Evolutionary conservation across 2,113 vertebrate species (phyloP).

Genomic region (Nibea coibor): DNA sequence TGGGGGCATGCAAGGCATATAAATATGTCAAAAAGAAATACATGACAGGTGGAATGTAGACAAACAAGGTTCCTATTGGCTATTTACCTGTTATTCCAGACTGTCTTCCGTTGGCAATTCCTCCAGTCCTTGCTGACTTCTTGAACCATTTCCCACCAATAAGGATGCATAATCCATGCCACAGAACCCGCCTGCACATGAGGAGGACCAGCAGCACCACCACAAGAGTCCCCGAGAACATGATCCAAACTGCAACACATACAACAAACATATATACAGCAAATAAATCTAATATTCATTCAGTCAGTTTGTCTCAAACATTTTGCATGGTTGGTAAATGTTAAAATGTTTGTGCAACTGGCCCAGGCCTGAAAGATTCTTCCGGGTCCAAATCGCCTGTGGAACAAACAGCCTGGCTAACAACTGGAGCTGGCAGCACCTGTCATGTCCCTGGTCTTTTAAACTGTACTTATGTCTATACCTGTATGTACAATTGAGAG

Average conservation of each 20-base stretch:
- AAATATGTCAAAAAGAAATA: neutral
- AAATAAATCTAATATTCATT: neutral
- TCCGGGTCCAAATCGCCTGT: too few relatives aligned
- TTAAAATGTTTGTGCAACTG: too few relatives aligned
- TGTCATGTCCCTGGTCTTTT: too few relatives aligned
- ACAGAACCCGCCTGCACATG: slow-evolving; percentile 55
- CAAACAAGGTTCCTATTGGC: neutral
- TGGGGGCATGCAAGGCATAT: neutral
- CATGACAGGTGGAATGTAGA: neutral
- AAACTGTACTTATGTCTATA: too few relatives aligned
- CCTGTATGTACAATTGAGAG: too few relatives aligned
- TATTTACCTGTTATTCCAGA: neutral
- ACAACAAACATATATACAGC: neutral
- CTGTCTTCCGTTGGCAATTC: neutral
- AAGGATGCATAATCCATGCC: slow-evolving; percentile 57
- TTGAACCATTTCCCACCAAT: slow-evolving; percentile 58
- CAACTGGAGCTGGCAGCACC: too few relatives aligned
- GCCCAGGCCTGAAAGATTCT: too few relatives aligned
- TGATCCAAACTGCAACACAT: slow-evolving; percentile 34
- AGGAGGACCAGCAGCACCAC: slow-evolving; percentile 62
- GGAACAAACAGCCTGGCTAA: too few relatives aligned
- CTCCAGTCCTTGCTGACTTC: slow-evolving; percentile 11
- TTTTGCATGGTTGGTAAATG: too few relatives aligned
- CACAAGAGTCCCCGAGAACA: slow-evolving; percentile 65
- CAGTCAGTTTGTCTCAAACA: neutral